Conservation (phyloP, 2,797 vertebrate species). For the Alca torda region DNA sequence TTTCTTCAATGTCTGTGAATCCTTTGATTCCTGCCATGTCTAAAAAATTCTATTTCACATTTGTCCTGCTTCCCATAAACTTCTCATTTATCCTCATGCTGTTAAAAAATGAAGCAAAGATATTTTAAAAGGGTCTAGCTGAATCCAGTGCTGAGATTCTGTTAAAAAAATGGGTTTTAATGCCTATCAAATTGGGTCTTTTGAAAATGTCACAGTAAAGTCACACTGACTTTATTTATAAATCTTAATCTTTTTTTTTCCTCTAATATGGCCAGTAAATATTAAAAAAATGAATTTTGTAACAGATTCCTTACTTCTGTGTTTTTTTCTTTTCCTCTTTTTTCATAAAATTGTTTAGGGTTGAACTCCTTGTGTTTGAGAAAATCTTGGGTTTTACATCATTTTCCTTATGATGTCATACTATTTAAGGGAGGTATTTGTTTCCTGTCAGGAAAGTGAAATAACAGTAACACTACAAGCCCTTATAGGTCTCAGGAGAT, state of each 20-base stretch:
- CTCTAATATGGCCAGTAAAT: neutral
- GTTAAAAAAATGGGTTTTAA: neutral
- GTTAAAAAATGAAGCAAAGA: neutral
- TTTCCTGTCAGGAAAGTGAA: neutral
- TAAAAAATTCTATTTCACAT: neutral
- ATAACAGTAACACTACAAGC: neutral
- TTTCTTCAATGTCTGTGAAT: neutral
- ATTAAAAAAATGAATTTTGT: neutral
- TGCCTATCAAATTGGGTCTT: neutral
- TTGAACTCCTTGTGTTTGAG: neutral
- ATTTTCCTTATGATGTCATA: neutral
- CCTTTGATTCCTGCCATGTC: neutral
- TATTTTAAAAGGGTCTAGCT: neutral
- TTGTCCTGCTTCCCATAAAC: neutral
- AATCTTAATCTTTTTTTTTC: neutral
- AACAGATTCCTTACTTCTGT: neutral
- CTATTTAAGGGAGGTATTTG: neutral
- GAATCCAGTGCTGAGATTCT: neutral
- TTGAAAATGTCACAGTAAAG: neutral
- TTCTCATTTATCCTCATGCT: neutral
- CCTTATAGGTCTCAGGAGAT: neutral
- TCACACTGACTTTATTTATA: neutral
- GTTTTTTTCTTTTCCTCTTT: neutral
- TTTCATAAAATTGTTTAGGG: accelerated
- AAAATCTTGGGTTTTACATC: neutral